Base-by-base conservation (phyloP, 2,888 invertebrate species). In the Tetranychus truncatus region DNA sequence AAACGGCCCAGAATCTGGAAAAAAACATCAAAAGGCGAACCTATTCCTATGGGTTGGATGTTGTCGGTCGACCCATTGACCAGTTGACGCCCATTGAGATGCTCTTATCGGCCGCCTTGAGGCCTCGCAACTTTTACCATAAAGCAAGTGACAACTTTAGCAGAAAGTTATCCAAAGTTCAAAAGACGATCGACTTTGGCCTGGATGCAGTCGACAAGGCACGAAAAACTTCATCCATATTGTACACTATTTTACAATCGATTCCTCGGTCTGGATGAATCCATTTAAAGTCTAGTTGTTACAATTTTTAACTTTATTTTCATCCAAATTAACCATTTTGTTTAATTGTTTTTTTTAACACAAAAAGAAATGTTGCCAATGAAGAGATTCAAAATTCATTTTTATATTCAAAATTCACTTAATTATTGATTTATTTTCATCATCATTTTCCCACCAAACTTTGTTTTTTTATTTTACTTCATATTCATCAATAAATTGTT, bases 1-100 rank as follows among this genome's bases (percentile, higher is more conserved):
- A 69, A 69, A 6, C 21, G 9, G 69, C n/a, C 8, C 21, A 24
- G 8, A 20, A 6, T 1, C 4, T 69, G 11, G 69, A 69, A 9
- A 69, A 11, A 1, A 11, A 9, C 11, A 69, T 69, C 8, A 69
- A 69, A 24, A 69, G n/a, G 69, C 11, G 69, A 24, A 69, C 69
- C 21, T 69, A 69, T 6, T 6, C 21, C n/a, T 69, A 69, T 69
- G 69, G 69, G n/a, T 24, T 69, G 69, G 69, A 69, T 2, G 69
- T 69, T 4, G 69, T 69, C 21, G 69, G 69, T 24, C 69, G 69
- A 11, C 69, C 69, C 9, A 20, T 69, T 20, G 21, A 69, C 2
- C 21, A 69, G 69, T 24, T 69, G n/a, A 18, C 69, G 2, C 21
- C 34, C 2, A n/a, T 9, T 9, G 21, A 69, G 69, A 69, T 24